A percentile compares a stretch with the other conserved stretches of the same genome.
Conservation (phyloP, 1,140 invertebrate genomes). For the Octopus sinensis region DNA sequence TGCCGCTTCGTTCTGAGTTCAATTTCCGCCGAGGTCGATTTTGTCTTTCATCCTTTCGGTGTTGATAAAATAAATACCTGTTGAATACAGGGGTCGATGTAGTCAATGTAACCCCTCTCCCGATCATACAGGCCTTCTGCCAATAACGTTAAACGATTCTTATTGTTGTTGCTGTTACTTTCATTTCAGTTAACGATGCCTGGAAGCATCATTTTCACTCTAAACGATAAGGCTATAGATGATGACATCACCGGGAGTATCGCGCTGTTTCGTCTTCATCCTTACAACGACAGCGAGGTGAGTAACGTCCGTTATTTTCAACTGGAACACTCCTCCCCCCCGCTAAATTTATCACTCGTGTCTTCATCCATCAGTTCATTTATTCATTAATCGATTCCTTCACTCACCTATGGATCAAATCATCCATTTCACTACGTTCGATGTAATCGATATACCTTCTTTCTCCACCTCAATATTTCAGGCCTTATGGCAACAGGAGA, state of each 20-base stretch:
- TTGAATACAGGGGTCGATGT: not conserved
- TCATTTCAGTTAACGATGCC: conserved; percentile 17
- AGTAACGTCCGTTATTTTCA: too few relatives aligned
- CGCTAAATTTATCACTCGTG: too few relatives aligned
- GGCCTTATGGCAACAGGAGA: too few relatives aligned
- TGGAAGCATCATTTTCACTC: conserved; percentile 13
- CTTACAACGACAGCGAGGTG: conserved; percentile 16
- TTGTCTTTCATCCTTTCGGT: not conserved
- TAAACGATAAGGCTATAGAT: conserved; percentile 18
- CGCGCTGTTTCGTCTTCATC: conserved; percentile 14
- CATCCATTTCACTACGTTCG: too few relatives aligned
- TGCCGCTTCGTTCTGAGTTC: not conserved
- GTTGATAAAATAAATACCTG: not conserved
- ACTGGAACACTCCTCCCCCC: too few relatives aligned
- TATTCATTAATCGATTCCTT: too few relatives aligned
- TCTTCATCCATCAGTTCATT: too few relatives aligned
- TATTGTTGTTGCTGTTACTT: not conserved
- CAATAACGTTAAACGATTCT: not conserved
- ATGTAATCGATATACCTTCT: too few relatives aligned
- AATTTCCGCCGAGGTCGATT: not conserved
- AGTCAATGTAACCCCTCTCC: not conserved
- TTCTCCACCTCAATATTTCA: too few relatives aligned
- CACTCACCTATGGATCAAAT: too few relatives aligned
- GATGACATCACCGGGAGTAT: conserved; percentile 22
- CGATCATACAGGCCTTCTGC: not conserved